Evolutionary conservation across 2,797 vertebrate species (phyloP).

Genomic region (Nyctibius grandis): DNA sequence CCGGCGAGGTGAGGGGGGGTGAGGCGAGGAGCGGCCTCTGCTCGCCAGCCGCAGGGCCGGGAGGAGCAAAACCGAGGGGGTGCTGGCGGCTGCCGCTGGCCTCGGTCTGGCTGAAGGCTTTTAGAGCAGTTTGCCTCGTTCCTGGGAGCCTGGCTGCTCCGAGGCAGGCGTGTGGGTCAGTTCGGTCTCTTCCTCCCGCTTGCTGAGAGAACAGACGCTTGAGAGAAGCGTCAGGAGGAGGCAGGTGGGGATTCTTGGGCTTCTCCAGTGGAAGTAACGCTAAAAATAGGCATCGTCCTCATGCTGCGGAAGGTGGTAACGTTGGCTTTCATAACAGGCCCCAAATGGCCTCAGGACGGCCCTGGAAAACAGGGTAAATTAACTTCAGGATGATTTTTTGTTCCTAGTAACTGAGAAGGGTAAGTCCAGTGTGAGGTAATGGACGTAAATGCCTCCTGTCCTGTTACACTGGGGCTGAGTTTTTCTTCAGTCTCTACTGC

Average conservation of each 20-base stretch:
- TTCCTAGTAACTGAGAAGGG: neutral
- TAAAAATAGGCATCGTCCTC: neutral
- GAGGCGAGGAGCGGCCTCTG: too few relatives aligned
- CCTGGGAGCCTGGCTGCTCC: accelerated
- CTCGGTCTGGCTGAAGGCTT: neutral
- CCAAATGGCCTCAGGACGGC: neutral
- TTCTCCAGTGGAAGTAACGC: neutral
- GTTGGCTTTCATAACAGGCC: neutral
- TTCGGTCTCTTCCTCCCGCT: neutral
- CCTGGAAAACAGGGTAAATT: too few relatives aligned
- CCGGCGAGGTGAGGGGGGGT: too few relatives aligned
- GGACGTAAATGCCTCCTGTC: neutral
- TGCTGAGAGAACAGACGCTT: neutral
- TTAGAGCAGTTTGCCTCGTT: neutral
- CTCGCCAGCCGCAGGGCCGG: too few relatives aligned
- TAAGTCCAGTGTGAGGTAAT: neutral
- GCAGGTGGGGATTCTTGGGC: neutral
- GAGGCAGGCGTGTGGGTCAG: neutral
- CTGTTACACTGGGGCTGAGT: neutral
- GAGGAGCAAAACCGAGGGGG: neutral
- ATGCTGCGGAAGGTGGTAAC: neutral
- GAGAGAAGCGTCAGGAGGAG: neutral
- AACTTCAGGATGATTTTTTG: too few relatives aligned
- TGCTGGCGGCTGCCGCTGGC: too few relatives aligned
- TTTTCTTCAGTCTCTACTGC: neutral